phyloP scores from a whole-genome alignment of 2,888 invertebrate species.

The Caenorhabditis panamensis region DNA sequence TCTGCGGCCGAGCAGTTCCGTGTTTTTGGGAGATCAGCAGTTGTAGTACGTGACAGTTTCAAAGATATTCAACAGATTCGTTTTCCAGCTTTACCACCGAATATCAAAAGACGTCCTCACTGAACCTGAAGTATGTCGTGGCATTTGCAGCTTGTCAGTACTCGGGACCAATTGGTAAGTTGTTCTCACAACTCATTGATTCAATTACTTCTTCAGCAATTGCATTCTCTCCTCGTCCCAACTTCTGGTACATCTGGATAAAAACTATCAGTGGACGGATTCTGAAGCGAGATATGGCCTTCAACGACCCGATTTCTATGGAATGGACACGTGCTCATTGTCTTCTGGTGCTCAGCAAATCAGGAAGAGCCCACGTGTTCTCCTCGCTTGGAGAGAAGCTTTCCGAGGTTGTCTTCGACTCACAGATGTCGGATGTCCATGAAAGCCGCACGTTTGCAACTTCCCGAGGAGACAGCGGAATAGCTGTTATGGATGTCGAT shows the following conservation, averaged over 20 bases:
- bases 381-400: slow-evolving; percentile 62
- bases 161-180: slow-evolving; percentile 70
- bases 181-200: not conserved
- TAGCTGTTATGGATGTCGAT: slow-evolving; percentile 70
- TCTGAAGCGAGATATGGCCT: slow-evolving; percentile 55
- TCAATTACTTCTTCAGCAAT: slow-evolving; percentile 39
- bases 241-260: slow-evolving; percentile 62
- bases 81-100: slow-evolving; percentile 59
- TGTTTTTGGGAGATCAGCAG: slow-evolving; percentile 39
- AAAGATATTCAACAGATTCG: not conserved
- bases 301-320: slow-evolving; percentile 59
- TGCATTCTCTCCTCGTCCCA: slow-evolving; percentile 36
- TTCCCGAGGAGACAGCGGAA: slow-evolving; percentile 65
- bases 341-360: slow-evolving; percentile 56
- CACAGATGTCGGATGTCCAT: slow-evolving; percentile 53
- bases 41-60: slow-evolving; percentile 23
- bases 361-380: slow-evolving; percentile 58
- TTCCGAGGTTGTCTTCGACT: slow-evolving; percentile 52
- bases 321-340: slow-evolving; percentile 71
- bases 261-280: slow-evolving; percentile 59
- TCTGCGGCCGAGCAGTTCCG: slow-evolving; percentile 39
- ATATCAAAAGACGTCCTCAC: slow-evolving; percentile 40
- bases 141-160: slow-evolving; percentile 70
- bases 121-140: slow-evolving; percentile 63
- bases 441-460: slow-evolving; percentile 53